Conservation (phyloP, 1,140 invertebrate species). For the Triops longicaudatus region DNA sequence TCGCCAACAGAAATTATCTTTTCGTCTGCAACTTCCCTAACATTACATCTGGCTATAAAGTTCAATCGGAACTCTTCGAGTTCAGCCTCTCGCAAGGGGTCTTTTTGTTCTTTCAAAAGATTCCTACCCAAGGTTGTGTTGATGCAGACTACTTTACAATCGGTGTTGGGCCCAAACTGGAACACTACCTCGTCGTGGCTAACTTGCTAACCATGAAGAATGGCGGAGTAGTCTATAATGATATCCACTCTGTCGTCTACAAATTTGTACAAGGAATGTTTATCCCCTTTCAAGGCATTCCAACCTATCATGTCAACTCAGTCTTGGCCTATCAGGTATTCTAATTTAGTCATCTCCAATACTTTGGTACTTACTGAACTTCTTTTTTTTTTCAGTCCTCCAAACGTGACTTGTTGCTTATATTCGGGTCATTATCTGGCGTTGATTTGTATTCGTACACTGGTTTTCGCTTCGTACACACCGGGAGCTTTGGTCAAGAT, state of each 20-base stretch:
- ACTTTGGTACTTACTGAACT: background rate
- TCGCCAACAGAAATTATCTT: background rate
- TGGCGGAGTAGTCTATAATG: background rate
- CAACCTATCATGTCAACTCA: background rate
- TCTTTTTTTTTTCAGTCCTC: background rate
- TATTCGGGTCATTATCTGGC: background rate
- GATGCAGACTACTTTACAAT: background rate
- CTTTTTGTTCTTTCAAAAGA: background rate
- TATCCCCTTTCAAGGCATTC: background rate
- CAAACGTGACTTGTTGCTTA: background rate
- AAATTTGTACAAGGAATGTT: background rate
- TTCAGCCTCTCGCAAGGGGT: background rate
- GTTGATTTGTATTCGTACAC: slow-evolving; percentile 3
- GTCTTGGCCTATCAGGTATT: background rate
- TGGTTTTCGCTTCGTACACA: background rate
- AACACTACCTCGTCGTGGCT: background rate
- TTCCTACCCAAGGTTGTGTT: background rate
- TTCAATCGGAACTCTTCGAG: background rate
- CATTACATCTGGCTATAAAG: background rate
- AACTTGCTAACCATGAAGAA: background rate
- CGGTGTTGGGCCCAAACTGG: background rate
- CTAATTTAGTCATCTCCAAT: background rate
- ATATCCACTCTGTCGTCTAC: background rate
- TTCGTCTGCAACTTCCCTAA: background rate
- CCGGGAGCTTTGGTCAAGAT: background rate